Conservation (phyloP, 2,888 invertebrate genomes). For the Apeira syringaria region DNA sequence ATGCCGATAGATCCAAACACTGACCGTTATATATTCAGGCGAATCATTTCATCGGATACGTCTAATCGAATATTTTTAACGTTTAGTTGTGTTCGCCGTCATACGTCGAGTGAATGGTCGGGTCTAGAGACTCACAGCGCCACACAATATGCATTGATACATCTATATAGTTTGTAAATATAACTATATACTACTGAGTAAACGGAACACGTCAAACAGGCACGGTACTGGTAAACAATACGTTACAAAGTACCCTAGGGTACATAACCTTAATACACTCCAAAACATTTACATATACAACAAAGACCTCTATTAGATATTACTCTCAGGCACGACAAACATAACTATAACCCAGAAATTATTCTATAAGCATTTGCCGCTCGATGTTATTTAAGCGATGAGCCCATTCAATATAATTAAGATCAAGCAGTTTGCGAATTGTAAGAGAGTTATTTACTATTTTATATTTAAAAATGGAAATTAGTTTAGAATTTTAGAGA, state of each 20-base stretch:
- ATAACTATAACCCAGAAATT: conserved; percentile 11
- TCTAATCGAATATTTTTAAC: not conserved
- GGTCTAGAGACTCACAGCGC: not conserved
- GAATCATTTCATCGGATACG: too few relatives aligned
- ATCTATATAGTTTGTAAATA: conserved; percentile 6
- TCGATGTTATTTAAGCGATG: too few relatives aligned
- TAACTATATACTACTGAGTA: conserved; percentile 6
- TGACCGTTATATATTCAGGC: too few relatives aligned
- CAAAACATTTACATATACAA: conserved; percentile 4
- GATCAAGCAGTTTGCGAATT: too few relatives aligned
- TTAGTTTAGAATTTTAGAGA: too few relatives aligned
- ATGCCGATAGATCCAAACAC: conserved; percentile 3
- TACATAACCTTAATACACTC: conserved; percentile 7
- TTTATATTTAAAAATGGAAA: too few relatives aligned
- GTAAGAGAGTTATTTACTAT: too few relatives aligned
- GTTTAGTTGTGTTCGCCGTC: not conserved
- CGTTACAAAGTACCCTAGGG: conserved; percentile 15
- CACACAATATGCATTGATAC: not conserved
- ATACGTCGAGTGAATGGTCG: not conserved
- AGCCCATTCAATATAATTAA: too few relatives aligned
- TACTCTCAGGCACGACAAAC: conserved; percentile 9
- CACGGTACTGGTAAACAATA: conserved; percentile 26
- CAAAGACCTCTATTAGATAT: not conserved
- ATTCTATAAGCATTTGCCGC: too few relatives aligned
- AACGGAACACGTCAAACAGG: conserved; percentile 18